Conservation (phyloP, 35 echinoderm and acorn worm species). For the Lytechinus pictus region DNA sequence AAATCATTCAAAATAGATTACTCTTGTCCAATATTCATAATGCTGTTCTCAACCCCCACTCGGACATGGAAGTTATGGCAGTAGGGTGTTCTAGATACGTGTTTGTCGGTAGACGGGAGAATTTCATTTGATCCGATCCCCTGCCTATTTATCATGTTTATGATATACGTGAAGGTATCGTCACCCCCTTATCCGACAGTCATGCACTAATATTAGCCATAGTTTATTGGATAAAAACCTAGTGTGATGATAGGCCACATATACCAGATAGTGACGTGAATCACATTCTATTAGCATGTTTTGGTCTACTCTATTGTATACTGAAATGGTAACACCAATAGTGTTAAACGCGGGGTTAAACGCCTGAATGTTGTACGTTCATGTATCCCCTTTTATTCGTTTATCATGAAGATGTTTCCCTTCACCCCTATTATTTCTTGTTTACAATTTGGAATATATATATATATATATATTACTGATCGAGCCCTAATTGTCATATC, state of each 20-base stretch:
- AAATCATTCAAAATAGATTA: neutral
- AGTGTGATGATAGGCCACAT: neutral
- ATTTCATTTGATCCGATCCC: slow-evolving; percentile 7
- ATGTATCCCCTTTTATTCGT: too few relatives aligned
- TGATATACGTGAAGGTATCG: neutral
- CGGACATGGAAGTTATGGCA: neutral
- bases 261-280: neutral
- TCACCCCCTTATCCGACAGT: neutral
- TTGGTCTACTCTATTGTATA: neutral
- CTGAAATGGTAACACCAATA: neutral
- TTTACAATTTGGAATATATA: too few relatives aligned
- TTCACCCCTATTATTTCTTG: too few relatives aligned
- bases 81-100: neutral
- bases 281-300: neutral
- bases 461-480: too few relatives aligned
- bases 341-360: too few relatives aligned
- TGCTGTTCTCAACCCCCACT: neutral
- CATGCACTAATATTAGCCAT: neutral
- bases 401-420: too few relatives aligned
- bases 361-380: too few relatives aligned
- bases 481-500: too few relatives aligned
- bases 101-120: neutral
- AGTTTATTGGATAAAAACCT: neutral
- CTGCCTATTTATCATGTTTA: neutral
- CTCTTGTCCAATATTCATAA: neutral